Conservation (phyloP, 2,797 vertebrate species). For the Megaceryle alcyon region DNA sequence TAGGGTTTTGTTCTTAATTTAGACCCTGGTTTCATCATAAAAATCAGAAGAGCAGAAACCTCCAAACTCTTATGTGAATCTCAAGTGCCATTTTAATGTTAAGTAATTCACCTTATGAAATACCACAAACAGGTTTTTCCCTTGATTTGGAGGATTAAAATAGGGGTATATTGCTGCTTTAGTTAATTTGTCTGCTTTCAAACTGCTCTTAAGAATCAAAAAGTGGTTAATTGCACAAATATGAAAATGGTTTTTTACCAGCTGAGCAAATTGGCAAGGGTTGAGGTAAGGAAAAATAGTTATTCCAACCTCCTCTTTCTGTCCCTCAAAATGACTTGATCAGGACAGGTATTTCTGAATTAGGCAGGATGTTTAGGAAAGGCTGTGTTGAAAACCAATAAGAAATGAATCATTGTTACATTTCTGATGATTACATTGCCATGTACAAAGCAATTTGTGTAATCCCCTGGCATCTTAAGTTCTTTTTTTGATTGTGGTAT, state of each 20-base stretch:
- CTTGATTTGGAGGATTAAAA: constrained; percentile 1
- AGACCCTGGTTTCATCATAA: background rate
- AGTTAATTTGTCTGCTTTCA: constrained; percentile 13
- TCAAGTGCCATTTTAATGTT: background rate
- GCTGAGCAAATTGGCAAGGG: background rate
- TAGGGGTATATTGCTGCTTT: background rate
- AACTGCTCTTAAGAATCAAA: background rate
- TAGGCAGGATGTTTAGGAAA: background rate
- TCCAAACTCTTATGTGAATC: background rate
- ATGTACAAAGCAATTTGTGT: constrained; percentile 11
- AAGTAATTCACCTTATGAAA: background rate
- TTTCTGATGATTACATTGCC: constrained; percentile 10
- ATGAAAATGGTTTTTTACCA: background rate
- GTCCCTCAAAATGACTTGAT: background rate
- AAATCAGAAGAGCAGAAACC: background rate
- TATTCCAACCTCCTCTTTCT: background rate
- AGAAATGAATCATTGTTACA: background rate
- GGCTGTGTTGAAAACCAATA: background rate
- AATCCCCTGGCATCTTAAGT: constrained; percentile 17
- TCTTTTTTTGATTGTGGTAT: constrained; percentile 4
- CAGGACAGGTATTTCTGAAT: background rate
- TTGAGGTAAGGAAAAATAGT: background rate
- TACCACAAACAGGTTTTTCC: background rate
- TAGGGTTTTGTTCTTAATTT: background rate
- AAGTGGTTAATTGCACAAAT: background rate